Conservation (phyloP, 2,113 vertebrate species). For the Oryzias curvinotus region DNA sequence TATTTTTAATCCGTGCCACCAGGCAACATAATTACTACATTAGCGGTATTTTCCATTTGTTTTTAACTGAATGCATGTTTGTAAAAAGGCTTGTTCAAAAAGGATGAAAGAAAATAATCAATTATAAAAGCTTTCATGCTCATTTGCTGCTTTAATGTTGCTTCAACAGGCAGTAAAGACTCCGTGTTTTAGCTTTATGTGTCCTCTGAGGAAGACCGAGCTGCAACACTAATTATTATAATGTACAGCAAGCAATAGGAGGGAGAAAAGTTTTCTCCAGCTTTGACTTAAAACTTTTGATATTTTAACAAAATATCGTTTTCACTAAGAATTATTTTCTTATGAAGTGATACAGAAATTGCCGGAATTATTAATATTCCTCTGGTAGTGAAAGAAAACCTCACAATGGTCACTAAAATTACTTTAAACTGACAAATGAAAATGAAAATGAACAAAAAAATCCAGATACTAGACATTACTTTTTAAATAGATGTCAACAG, state of each 20-base stretch:
- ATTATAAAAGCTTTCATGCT: constrained; percentile 51
- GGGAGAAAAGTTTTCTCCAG: not conserved
- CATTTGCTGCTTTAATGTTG: constrained; percentile 31
- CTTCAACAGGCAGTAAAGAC: constrained; percentile 30
- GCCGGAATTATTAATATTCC: too few relatives aligned
- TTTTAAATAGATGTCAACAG: too few relatives aligned
- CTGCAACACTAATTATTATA: constrained; percentile 39
- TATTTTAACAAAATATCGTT: too few relatives aligned
- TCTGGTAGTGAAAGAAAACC: too few relatives aligned
- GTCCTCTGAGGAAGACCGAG: constrained; percentile 36
- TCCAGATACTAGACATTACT: too few relatives aligned
- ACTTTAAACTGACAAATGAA: too few relatives aligned
- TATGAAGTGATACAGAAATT: too few relatives aligned
- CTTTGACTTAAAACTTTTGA: too few relatives aligned
- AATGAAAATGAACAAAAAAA: too few relatives aligned
- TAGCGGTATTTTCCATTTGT: constrained; percentile 38
- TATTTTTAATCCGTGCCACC: constrained; percentile 49
- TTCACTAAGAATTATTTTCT: too few relatives aligned
- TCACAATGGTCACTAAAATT: too few relatives aligned
- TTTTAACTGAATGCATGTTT: constrained; percentile 5
- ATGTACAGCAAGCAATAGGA: constrained; percentile 25
- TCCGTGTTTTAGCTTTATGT: constrained; percentile 35
- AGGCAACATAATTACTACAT: constrained; percentile 60
- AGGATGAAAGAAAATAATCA: constrained; percentile 41
- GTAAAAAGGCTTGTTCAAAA: constrained; percentile 23